Conservation (phyloP, 2,113 vertebrate genomes). For the Ivindomyrus marchei region DNA sequence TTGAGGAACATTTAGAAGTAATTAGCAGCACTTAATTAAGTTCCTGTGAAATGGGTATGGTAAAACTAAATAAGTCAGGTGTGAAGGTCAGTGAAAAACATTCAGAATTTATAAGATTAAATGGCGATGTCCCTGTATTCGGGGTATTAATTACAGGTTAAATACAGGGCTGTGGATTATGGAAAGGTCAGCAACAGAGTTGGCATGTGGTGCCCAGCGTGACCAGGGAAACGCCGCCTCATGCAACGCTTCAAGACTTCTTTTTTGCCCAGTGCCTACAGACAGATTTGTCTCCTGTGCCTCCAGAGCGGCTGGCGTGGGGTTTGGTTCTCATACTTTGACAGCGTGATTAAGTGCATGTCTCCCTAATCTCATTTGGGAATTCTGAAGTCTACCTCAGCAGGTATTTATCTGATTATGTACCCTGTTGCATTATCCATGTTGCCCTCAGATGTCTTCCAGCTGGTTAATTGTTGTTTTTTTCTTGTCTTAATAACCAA, state of each 20-base stretch:
- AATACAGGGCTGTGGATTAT: neutral
- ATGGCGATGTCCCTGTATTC: neutral
- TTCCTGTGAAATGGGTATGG: neutral
- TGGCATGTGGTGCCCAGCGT: neutral
- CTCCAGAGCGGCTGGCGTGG: neutral
- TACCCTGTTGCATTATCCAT: neutral
- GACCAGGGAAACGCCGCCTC: neutral
- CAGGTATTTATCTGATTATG: neutral
- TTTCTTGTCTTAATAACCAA: neutral
- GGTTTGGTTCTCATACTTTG: neutral
- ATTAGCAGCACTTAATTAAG: neutral
- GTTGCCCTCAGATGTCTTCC: neutral
- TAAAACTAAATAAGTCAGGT: neutral
- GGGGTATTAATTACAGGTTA: neutral
- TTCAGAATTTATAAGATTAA: neutral
- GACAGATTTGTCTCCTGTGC: neutral
- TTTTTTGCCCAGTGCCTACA: neutral
- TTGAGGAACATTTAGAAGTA: neutral
- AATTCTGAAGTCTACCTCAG: neutral
- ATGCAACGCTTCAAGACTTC: neutral
- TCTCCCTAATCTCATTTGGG: neutral
- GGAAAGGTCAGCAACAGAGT: neutral
- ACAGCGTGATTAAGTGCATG: neutral
- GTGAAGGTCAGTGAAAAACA: constrained; percentile 1
- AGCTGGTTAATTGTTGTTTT: neutral